phyloP scores from a whole-genome alignment of 2,113 vertebrate genomes.

The Gyps fulvus region DNA sequence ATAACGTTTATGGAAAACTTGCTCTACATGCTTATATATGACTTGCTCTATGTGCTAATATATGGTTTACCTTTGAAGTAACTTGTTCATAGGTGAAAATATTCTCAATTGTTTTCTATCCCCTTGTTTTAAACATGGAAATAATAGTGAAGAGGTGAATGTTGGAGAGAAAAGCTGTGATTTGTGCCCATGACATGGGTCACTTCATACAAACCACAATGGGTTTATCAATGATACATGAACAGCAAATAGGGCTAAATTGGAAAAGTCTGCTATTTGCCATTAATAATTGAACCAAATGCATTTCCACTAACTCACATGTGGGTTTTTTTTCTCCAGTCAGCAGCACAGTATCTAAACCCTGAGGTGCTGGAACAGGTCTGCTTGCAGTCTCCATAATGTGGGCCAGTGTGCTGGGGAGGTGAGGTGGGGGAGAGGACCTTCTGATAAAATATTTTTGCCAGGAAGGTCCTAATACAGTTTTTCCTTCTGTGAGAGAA shows the following conservation, averaged over 20 bases:
- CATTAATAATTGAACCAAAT: constrained; percentile 43
- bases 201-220: neutral
- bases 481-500: neutral
- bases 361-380: neutral
- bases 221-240: neutral
- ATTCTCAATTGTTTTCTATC: neutral
- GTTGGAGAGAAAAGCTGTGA: neutral
- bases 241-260: neutral
- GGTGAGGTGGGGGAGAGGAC: neutral
- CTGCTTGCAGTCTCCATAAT: neutral
- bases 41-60: neutral
- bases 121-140: neutral
- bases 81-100: neutral
- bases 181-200: neutral
- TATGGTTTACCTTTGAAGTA: neutral
- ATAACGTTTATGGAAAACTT: neutral
- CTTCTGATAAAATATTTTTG: neutral
- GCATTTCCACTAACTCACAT: neutral
- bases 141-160: neutral
- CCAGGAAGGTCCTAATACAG: neutral
- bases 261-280: neutral
- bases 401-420: neutral
- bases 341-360: neutral
- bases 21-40: neutral
- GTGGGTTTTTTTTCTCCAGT: neutral